These are phyloP conservation scores for Malurus elegans DNA, from an alignment of 2,113 vertebrate genomes.

Conservation along the genomic window DNA sequence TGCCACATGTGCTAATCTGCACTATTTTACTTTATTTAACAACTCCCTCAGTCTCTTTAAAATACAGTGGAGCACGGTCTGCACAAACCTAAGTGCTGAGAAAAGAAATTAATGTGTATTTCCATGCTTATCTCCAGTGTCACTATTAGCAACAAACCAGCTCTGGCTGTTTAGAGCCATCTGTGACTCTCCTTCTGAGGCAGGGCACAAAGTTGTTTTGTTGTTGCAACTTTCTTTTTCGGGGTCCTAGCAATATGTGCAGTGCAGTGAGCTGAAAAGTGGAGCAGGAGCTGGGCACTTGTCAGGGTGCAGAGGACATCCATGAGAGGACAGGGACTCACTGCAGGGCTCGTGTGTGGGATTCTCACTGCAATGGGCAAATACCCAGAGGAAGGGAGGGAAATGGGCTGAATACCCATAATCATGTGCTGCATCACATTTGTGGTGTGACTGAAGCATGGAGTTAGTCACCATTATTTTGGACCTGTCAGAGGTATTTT, in stretches of 20 bases:
- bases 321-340: neutral
- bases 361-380: neutral
- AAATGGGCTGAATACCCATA: neutral
- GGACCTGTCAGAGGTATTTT: neutral
- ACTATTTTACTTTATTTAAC: neutral
- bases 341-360: neutral
- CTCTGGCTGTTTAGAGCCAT: neutral
- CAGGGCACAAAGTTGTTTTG: neutral
- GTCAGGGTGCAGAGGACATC: neutral
- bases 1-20: rapidly evolving
- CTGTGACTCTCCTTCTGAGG: neutral
- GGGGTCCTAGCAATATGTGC: neutral
- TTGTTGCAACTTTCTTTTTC: neutral
- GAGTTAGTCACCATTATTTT: neutral
- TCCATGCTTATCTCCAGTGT: neutral
- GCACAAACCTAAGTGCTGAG: neutral
- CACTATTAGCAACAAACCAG: neutral
- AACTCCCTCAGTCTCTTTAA: neutral
- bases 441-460: neutral
- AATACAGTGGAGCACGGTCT: neutral
- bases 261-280: neutral
- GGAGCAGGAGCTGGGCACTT: neutral
- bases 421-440: neutral
- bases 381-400: neutral
- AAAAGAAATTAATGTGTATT: neutral